Base-by-base conservation (phyloP, 64 coral and sea anemone genomes). In the Astreopora myriophthalma region DNA sequence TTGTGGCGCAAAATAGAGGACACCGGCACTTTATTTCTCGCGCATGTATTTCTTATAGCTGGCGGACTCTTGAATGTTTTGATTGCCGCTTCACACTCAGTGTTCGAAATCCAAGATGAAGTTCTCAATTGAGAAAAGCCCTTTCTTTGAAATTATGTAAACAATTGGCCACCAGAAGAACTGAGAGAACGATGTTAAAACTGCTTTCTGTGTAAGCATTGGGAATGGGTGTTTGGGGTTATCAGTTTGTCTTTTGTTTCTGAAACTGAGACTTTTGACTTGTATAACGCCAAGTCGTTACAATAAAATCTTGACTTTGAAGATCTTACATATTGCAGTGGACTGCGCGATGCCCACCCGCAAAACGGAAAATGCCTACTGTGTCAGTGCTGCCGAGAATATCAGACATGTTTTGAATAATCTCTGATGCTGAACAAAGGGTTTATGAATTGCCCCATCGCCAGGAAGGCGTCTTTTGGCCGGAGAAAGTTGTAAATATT, bases 171-270 rank as follows among this genome's bases (percentile, higher is more conserved):
- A 33, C 48, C 27, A 60, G 76, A 17, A 34, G 13, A 16, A 55
- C 16, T 19, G 51, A 17, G 34, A 28, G 60, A 80, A 80, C 29
- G 76, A 28, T 34, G 76, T 14, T 80, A 80, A 80, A 35, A 57
- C 26, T 63, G 20, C 75, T 79, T 80, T 83, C 22, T 37, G 55
- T 37, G 30, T 51, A 82, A 82, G 31, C 57, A 38, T 32, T 83
- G 57, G 48, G 79, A 83, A 44, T 44, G 48, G 26, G 31, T 81
- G 77, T 81, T 81, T 35, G 28, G 77, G 77, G 51, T 61, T 81
- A 81, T 81, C 51, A n/a, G 33, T 37, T 57, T 34, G 33, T 83
- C 79, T 26, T 80, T 83, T 83, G 55, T 83, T 63, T 64, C 31
- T 23, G 13, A 30, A 22, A 30, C 12, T 16, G 5, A 26, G 2